Evolutionary conservation across 2,797 vertebrate species (phyloP), one percentile per base, ranked within the genome.

Genomic region (Coranthus polyacanthus): DNA sequence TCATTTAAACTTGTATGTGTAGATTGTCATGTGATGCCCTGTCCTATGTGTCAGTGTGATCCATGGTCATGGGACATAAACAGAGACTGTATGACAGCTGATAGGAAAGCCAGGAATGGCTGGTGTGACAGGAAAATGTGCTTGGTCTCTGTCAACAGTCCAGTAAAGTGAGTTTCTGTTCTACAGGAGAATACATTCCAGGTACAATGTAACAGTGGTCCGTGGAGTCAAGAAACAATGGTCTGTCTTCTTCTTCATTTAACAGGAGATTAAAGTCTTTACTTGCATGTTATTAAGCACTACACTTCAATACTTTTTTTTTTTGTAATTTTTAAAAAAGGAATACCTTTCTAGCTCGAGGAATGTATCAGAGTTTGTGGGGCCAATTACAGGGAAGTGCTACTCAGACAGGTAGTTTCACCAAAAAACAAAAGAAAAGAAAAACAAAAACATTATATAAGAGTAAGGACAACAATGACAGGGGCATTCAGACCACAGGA

Each of bases 321-420:
- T 29, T 29, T 29, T 29, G n/a, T n/a, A n/a, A n/a, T 7, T 29
- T 43, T 13, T 2, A 65, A 63, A 52, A 61, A 79, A 66, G 24
- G 67, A 69, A 83, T 36, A 78, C 47, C 46, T 68, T 82, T 71
- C 78, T 87, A 88, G 88, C 68, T 85, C 62, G 64, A 89, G 93
- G 93, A 93, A 93, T 92, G 92, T 93, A 81, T 92, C 70, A 85
- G 78, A 89, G 85, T 80, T 64, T 64, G 79, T 58, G 61, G 77
- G 78, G 86, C 58, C 80, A 71, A 78, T 78, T 76, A 79, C 80
- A 75, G 58, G 77, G 81, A n/a, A 85, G 76, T 86, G 82, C 78
- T 88, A 80, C 72, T 86, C 81, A 68, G 73, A 90, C 89, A 89
- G 85, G 83, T 88, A 90, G 88, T 88, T 86, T 89, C 68, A 86